These are phyloP conservation scores for Caenorhabditis remanei DNA, from an alignment of 1,140 invertebrate species.

Conservation along the genomic window DNA sequence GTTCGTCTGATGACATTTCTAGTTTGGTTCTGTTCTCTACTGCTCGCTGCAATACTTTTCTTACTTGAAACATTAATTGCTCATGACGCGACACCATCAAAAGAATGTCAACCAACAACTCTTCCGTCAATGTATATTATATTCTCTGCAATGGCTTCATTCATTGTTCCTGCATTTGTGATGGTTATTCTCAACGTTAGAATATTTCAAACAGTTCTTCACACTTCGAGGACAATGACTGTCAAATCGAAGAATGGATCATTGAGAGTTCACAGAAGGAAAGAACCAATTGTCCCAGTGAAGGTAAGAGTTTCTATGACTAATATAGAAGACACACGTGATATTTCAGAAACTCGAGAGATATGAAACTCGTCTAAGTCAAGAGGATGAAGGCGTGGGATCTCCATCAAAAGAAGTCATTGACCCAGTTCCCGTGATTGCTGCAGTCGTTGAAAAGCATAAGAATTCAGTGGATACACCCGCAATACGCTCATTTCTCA, in stretches of 20 bases:
- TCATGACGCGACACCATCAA: constrained; percentile 47
- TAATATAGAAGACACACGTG: neutral
- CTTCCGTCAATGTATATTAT: constrained; percentile 72
- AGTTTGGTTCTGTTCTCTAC: constrained; percentile 74
- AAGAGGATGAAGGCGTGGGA: constrained; percentile 44
- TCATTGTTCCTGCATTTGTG: constrained; percentile 74
- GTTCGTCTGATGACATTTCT: constrained; percentile 72
- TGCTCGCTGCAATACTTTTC: constrained; percentile 70
- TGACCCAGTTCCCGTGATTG: constrained; percentile 30
- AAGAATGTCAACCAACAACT: constrained; percentile 71
- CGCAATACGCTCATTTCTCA: constrained; percentile 40
- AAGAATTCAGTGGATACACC: constrained; percentile 39
- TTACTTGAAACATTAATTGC: constrained; percentile 66
- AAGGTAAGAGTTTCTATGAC: neutral
- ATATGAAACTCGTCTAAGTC: constrained; percentile 36
- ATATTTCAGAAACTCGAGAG: constrained; percentile 46
- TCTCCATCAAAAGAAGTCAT: constrained; percentile 53
- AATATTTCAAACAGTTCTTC: constrained; percentile 72
- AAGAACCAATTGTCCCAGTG: constrained; percentile 24
- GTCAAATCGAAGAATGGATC: constrained; percentile 48
- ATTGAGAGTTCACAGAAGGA: constrained; percentile 54
- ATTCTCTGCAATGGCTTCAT: constrained; percentile 76
- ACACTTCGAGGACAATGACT: constrained; percentile 40
- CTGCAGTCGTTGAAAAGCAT: constrained; percentile 47
- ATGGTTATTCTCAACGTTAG: constrained; percentile 74